These are phyloP conservation scores for Schizotus pectinicornis DNA, from an alignment of 2,888 invertebrate genomes.

Conservation along the genomic window DNA sequence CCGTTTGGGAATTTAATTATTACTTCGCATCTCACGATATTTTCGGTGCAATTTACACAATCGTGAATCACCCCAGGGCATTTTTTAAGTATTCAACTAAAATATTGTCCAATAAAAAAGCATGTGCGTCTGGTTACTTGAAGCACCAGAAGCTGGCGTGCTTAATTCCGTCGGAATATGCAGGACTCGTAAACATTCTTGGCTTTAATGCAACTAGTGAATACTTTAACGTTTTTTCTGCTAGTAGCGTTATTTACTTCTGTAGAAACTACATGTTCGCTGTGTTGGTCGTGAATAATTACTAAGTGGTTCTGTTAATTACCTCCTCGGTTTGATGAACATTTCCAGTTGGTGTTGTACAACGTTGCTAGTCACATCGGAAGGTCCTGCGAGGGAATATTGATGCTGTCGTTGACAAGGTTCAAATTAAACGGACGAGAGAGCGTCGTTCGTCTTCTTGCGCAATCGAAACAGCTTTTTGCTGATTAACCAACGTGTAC, in stretches of 20 bases:
- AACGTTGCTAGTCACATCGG: conserved; percentile 29
- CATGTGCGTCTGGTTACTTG: conserved; percentile 3
- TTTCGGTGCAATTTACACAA: too few relatives aligned
- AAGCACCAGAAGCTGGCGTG: conserved; percentile 6
- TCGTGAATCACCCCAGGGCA: too few relatives aligned
- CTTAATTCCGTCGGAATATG: not conserved
- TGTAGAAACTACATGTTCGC: conserved; percentile 1
- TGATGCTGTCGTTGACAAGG: conserved; percentile 29
- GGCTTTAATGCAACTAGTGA: conserved; percentile 8
- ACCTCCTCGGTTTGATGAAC: conserved; percentile 14
- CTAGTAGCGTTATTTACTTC: conserved; percentile 5
- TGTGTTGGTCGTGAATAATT: conserved; percentile 9
- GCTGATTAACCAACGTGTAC: conserved; percentile 8
- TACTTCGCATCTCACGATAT: too few relatives aligned
- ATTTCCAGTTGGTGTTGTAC: conserved; percentile 23
- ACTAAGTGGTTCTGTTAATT: conserved; percentile 12
- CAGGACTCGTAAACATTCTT: conserved; percentile 5
- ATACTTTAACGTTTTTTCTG: conserved; percentile 7
- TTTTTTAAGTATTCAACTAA: not conserved
- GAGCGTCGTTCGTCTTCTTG: conserved; percentile 17
- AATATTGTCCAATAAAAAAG: conserved; percentile 15
- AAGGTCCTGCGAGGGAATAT: conserved; percentile 29
- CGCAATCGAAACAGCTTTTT: conserved; percentile 12
- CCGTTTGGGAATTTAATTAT: too few relatives aligned
- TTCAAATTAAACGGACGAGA: conserved; percentile 27